Base-by-base conservation (phyloP, 2,888 invertebrate species). In the Hirtodrosophila cameraria region DNA sequence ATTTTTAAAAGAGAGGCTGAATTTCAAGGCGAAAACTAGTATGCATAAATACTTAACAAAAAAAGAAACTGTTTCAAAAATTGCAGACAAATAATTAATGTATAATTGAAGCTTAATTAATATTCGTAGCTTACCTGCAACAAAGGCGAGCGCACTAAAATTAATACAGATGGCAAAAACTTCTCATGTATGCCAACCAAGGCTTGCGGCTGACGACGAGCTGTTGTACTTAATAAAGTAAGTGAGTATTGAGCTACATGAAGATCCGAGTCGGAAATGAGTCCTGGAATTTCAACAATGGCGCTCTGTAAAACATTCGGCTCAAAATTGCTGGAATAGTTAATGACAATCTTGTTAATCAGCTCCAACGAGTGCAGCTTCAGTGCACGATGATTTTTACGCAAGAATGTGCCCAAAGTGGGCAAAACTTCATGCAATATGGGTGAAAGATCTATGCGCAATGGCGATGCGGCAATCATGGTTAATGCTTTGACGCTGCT, bases 401-500 rank as follows among this genome's bases (percentile, higher is more conserved):
- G 93, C 73, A 99, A 91, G 89, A 99, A 99, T 1, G 97, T 96
- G 23, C 98, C 97, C 50, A 99, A 92, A 53, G 98, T 96, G 1
- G 97, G 97, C 74, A 99, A 94, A 0, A 96, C 96, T 77, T 98
- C 97, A 41, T 94, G 93, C 93, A 96, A 90, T 76, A 97, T 96
- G 3, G 96, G 95, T 63, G 94, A 92, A 50, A 98, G 91, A 90
- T 97, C 95, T 55, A 98, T 96, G 66, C 95, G 94, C 33, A 98
- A 91, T 0, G 97, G 97, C 1, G 97, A 97, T 0, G 96, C 95
- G 18, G 98, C 98, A 50, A 99, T 96, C 92, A 97, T 96, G 4
- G 97, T 98, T 8, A 99, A 92, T 6, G 99, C 97, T 90, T 98
- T 99, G 0, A 99, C 98, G 2, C 99, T 97, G 3, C 98, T 98